Percentiles rank a stretch among this genome's conserved stretches.
Conservation (phyloP, 2,797 vertebrate species). For the Graptemys geographica region DNA sequence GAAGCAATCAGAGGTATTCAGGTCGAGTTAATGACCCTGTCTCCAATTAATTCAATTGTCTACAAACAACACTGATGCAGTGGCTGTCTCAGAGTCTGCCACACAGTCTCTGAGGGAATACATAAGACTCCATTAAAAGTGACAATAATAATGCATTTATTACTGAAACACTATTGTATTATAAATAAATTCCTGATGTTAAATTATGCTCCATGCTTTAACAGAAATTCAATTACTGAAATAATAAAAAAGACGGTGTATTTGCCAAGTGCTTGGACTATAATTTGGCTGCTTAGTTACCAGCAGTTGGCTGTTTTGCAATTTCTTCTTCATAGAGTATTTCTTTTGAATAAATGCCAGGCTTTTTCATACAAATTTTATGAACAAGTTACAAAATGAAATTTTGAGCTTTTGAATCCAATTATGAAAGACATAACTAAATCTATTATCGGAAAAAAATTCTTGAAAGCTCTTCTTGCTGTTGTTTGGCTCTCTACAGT, state of each 20-base stretch:
- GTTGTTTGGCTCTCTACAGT: constrained; percentile 75
- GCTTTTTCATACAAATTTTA: constrained; percentile 82
- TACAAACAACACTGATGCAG: constrained; percentile 82
- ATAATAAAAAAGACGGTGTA: constrained; percentile 84
- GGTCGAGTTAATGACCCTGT: constrained; percentile 86
- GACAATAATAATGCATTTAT: constrained; percentile 86
- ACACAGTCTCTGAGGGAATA: constrained; percentile 80
- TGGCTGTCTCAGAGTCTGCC: constrained; percentile 80
- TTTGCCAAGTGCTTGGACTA: constrained; percentile 82
- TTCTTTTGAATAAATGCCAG: constrained; percentile 84
- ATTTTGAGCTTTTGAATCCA: constrained; percentile 85
- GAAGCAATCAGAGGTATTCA: constrained; percentile 88
- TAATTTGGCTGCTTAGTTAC: constrained; percentile 85
- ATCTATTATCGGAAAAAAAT: constrained; percentile 82
- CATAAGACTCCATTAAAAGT: constrained; percentile 83
- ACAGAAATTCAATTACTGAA: constrained; percentile 90
- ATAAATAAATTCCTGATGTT: constrained; percentile 86
- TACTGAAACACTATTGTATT: constrained; percentile 84
- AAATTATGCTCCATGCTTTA: constrained; percentile 83
- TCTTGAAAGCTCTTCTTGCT: constrained; percentile 79
- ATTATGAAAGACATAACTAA: constrained; percentile 83
- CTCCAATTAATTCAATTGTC: constrained; percentile 90
- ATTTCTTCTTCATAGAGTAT: constrained; percentile 80
- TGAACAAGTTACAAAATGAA: constrained; percentile 85
- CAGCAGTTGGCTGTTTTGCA: constrained; percentile 81